phyloP scores from a whole-genome alignment of 2,797 vertebrate species.

The Typhlichthys subterraneus region DNA sequence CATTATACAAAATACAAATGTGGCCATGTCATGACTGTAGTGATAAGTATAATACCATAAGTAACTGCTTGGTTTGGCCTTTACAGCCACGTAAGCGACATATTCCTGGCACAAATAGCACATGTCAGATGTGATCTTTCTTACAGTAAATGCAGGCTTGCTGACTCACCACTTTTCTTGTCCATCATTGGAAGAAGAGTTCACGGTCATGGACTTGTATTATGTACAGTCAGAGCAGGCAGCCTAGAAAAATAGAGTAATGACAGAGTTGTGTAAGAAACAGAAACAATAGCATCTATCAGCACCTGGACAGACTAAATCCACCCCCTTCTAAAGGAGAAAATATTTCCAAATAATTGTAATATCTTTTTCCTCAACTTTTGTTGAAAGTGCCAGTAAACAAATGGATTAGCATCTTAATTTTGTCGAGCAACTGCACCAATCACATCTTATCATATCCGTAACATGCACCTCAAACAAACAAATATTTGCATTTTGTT shows the following conservation, averaged over 20 bases:
- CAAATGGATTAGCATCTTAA: no score
- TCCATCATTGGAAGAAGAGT: constrained; percentile 79
- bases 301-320: neutral
- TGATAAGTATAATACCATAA: constrained; percentile 4
- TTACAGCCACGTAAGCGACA: constrained; percentile 1
- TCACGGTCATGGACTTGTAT: constrained; percentile 77
- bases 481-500: constrained; percentile 2
- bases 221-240: constrained; percentile 60
- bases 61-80: neutral
- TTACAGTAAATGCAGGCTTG: constrained; percentile 17
- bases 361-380: no score
- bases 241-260: constrained; percentile 60
- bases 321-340: neutral
- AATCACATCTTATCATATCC: neutral
- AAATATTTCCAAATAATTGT: neutral
- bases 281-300: constrained; percentile 18
- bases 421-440: neutral
- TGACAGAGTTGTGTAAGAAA: constrained; percentile 28
- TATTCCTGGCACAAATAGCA: constrained; percentile 1
- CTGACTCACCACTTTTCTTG: constrained; percentile 82
- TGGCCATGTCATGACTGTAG: neutral
- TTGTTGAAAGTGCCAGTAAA: no score
- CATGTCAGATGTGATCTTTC: constrained; percentile 5
- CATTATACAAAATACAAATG: constrained; percentile 14
- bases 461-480: neutral